Evolutionary conservation across 2,797 vertebrate species (phyloP), one percentile per base, ranked within the genome.

Genomic region (Apodemus agrarius): DNA sequence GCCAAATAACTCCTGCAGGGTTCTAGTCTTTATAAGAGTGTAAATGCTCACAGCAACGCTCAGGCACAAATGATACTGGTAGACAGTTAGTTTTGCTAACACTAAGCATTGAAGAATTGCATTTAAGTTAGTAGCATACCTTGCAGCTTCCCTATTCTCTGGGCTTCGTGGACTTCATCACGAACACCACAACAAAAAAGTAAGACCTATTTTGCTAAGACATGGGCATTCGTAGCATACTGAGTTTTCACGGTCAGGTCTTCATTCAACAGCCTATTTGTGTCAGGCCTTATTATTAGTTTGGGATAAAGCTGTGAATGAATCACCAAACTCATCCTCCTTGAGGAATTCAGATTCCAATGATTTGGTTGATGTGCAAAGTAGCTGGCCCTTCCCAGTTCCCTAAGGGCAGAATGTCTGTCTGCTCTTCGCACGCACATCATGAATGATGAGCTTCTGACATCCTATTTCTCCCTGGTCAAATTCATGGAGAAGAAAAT

Each of bases 201-300:
- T 37, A 57, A 75, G 54, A 76, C 34, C 19, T 40, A n/a, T 63
- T 90, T 93, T 93, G 65, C 88, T 87, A 93, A 57, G 34, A 63
- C 12, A 93, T 59, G 37, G 82, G 22, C 78, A 95, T 89, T 94
- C 79, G 94, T 3, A 95, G 46, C 82, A 76, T 61, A 40, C 3
- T 78, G 75, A 85, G 24, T n/a, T 65, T 76, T 79, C 79, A 59
- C 92, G 94, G 37, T 86, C 79, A 89, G 22, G 61, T 95, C 72
- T 59, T 89, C 29, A 61, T 34, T 84, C 65, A 95, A 67, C 40
- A 95, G 49, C 46, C 31, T 86, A 16, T 52, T 86, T 21, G 40
- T 79, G 12, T 81, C 72, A 95, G 49, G 63, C 16, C 65, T 88
- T 74, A 14, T 57, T 81, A 24, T 87, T 40, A 89, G 61, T 43